Conservation (phyloP, 2,888 invertebrate genomes). For the Prosapia bicincta region DNA sequence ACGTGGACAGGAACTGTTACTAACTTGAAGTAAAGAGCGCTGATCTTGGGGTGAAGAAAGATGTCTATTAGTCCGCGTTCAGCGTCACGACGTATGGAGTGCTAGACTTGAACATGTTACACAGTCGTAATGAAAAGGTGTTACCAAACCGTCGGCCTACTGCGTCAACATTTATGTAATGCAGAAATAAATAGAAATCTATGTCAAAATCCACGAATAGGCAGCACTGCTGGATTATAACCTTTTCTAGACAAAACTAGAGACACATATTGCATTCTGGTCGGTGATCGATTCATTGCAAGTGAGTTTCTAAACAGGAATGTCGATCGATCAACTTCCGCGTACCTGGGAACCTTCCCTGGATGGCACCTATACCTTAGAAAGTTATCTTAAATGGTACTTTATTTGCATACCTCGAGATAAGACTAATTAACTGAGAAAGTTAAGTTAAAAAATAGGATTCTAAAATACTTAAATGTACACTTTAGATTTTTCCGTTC, state of each 20-base stretch:
- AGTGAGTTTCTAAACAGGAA: not conserved
- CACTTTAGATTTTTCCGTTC: no score
- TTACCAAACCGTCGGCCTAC: no score
- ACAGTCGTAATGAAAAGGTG: no score
- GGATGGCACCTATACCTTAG: not conserved
- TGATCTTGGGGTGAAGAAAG: no score
- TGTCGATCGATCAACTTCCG: not conserved
- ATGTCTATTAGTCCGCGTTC: no score
- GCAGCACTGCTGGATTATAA: not conserved
- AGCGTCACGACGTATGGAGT: no score
- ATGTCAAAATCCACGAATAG: not conserved
- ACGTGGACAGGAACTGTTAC: no score
- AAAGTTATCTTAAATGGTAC: not conserved
- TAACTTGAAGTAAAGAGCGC: no score
- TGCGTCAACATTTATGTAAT: no score
- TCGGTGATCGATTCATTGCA: not conserved
- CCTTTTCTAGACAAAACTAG: not conserved
- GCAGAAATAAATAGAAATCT: not conserved
- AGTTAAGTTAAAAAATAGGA: no score
- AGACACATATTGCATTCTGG: not conserved
- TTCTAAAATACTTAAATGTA: no score
- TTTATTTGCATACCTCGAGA: not conserved
- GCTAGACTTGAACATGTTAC: no score
- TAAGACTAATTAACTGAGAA: not conserved
- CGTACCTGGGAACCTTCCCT: not conserved